These are phyloP conservation scores for Amiota mariae DNA, from an alignment of 2,888 invertebrate genomes.

Conservation along the genomic window DNA sequence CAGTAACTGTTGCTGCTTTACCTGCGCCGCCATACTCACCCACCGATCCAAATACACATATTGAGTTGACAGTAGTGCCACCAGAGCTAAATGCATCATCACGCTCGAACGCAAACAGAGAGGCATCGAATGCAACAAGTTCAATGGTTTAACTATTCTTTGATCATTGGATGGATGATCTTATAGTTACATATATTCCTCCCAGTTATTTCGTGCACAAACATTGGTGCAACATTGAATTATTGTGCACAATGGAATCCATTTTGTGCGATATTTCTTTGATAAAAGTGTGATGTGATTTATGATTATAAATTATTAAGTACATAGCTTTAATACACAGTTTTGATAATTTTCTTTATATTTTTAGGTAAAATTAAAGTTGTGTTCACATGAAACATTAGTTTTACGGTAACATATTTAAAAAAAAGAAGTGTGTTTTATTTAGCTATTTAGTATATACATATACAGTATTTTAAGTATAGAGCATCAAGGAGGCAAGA, in stretches of 20 bases:
- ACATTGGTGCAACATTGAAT: neutral
- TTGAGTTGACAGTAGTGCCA: conserved; percentile 11
- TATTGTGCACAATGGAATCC: neutral
- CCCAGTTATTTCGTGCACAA: neutral
- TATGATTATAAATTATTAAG: conserved; percentile 21
- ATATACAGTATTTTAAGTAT: too few relatives aligned
- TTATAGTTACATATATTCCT: neutral
- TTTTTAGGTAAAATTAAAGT: conserved; percentile 16
- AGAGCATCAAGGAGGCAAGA: too few relatives aligned
- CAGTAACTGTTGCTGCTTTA: conserved; percentile 47
- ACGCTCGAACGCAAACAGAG: conserved; percentile 22
- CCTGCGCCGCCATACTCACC: conserved; percentile 60
- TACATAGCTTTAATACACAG: conserved; percentile 22
- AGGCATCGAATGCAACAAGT: conserved; percentile 19
- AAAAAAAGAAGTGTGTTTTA: too few relatives aligned
- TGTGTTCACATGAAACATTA: neutral
- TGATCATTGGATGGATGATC: conserved; percentile 35
- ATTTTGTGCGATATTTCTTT: conserved; percentile 18
- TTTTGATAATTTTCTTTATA: conserved; percentile 32
- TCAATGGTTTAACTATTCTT: conserved; percentile 36
- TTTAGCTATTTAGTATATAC: too few relatives aligned
- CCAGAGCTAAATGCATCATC: conserved; percentile 45
- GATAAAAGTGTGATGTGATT: conserved; percentile 37
- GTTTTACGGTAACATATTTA: too few relatives aligned
- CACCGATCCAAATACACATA: conserved; percentile 44